phyloP scores from a whole-genome alignment of 2,888 invertebrate genomes.

The Griposia aprilina region DNA sequence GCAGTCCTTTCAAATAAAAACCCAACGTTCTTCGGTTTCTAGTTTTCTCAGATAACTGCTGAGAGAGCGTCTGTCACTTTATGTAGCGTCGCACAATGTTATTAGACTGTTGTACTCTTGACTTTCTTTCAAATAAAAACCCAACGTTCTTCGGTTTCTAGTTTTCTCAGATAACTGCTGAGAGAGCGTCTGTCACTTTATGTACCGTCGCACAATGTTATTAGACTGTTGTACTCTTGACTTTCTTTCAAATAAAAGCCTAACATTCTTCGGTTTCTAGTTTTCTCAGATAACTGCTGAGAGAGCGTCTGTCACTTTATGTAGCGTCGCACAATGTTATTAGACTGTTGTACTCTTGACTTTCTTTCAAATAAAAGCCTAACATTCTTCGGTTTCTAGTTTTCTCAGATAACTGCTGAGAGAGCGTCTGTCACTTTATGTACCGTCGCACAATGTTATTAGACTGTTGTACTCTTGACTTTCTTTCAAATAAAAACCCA shows the following conservation, averaged over 20 bases:
- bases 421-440: neutral
- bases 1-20: neutral
- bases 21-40: conserved; percentile 4
- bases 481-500: neutral
- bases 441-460: neutral
- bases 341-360: conserved; percentile 10
- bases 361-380: neutral
- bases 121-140: conserved; percentile 11
- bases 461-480: conserved; percentile 1
- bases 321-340: neutral
- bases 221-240: conserved; percentile 9
- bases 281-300: neutral
- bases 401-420: neutral
- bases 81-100: neutral
- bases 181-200: neutral
- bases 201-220: neutral
- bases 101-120: conserved; percentile 2
- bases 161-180: neutral
- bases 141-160: conserved; percentile 5
- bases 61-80: neutral
- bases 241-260: neutral
- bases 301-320: neutral
- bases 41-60: neutral
- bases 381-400: neutral
- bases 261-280: neutral